Evolutionary conservation across 2,888 invertebrate genomes (phyloP), one percentile per base, ranked within the genome.

Genomic region (Quadroppia sp.): DNA sequence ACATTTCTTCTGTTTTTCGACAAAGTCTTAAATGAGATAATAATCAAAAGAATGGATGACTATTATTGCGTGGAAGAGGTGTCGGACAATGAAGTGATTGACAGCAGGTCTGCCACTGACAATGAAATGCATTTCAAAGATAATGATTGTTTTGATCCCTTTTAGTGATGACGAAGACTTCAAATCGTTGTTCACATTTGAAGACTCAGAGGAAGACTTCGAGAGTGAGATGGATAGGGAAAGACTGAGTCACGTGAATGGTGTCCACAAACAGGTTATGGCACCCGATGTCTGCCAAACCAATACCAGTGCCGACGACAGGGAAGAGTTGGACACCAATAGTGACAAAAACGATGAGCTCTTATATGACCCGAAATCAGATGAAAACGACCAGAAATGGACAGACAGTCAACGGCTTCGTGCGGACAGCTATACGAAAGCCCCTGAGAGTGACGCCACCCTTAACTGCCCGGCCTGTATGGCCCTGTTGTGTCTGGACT

Each of bases 391-490:
- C 79, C 85, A 86, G 80, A 80, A 79, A 69, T 87, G 86, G 86
- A 82, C 86, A 28, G 82, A 85, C 77, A 79, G 79, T n/a, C 81
- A 82, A 76, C 76, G 85, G 48, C 77, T 81, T 67, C 78, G 79
- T 13, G 13, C 25, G 32, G 23, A 50, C 48, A 67, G 25, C n/a
- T 3, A 56, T 23, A 36, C 7, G 59, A 79, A 79, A 67, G 78
- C 82, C 15, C 82, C 83, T 1, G 81, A 78, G 48, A 85, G 84
- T 79, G 87, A 87, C 81, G 86, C 86, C 9, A 84, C 86, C 17
- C 80, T 87, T 17, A 86, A 86, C 79, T 87, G 87, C 80, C 87
- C 87, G 17, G 85, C 86, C 4, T 87, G 87, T 80, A 85, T 87
- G 83, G 82, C 83, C 1, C 81, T 84, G n/a, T 79, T 87, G 13